Percentiles rank a stretch among this genome's conserved stretches.
Evolutionary conservation across 2,797 vertebrate genomes (phyloP).

Genomic region (Eupleurogrammus muticus): DNA sequence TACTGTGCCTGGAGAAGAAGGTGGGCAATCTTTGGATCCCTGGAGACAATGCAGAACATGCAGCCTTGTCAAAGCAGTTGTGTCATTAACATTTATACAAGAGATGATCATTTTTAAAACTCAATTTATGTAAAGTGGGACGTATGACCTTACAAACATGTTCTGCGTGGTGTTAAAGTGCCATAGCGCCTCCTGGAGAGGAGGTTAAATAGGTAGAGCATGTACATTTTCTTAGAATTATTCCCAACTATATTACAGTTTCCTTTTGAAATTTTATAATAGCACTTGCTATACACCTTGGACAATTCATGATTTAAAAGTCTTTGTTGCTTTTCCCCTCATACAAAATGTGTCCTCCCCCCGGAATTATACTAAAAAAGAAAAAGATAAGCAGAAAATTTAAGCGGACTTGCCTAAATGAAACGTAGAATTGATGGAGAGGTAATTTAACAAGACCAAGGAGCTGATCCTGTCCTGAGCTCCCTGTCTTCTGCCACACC

Average conservation of each 20-base stretch:
- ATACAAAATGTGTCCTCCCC: not conserved
- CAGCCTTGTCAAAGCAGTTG: not conserved
- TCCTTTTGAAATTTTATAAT: not conserved
- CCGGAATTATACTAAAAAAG: not conserved
- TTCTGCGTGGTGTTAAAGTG: not conserved
- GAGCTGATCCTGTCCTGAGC: constrained; percentile 85
- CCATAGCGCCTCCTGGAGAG: constrained; percentile 18
- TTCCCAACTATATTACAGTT: not conserved
- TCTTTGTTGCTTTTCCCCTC: not conserved
- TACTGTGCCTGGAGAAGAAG: constrained; percentile 93
- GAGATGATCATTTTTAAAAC: not conserved
- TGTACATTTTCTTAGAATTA: not conserved
- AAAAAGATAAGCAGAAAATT: not conserved
- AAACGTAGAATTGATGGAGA: constrained; percentile 97
- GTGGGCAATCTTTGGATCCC: constrained; percentile 87
- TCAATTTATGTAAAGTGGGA: not conserved
- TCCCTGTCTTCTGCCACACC: constrained; percentile 90
- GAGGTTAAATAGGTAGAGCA: not conserved
- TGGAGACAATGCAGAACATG: constrained; percentile 55
- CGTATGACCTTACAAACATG: not conserved
- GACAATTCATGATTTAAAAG: not conserved
- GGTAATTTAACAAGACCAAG: constrained; percentile 94
- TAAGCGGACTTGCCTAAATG: constrained; percentile 87
- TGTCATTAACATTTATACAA: not conserved
- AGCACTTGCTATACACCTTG: not conserved